These are phyloP conservation scores for Chloropsis cyanopogon DNA, from an alignment of 2,113 vertebrate genomes.

Conservation along the genomic window DNA sequence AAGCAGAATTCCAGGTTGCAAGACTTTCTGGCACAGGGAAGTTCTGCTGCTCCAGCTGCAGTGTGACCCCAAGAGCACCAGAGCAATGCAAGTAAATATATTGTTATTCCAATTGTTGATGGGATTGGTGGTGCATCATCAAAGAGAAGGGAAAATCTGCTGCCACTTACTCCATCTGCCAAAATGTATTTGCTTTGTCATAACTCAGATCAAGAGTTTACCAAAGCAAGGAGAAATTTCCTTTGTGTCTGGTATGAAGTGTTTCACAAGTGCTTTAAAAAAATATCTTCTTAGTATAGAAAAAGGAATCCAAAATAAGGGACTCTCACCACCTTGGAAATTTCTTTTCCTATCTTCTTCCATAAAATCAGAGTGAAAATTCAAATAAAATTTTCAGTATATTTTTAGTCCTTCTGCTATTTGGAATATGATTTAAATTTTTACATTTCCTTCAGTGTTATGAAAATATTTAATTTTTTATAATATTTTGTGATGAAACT, in stretches of 20 bases:
- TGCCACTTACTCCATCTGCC: background rate
- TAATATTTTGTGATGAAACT: background rate
- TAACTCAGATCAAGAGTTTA: background rate
- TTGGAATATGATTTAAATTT: background rate
- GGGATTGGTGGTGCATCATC: background rate
- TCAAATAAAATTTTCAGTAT: background rate
- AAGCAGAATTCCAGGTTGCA: background rate
- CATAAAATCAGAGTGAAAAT: background rate
- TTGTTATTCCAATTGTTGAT: background rate
- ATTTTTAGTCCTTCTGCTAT: background rate
- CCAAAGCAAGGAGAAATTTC: background rate
- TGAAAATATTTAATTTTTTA: background rate
- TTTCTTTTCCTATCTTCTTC: background rate
- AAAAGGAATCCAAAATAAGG: background rate
- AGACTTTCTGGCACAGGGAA: background rate
- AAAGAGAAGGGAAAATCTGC: background rate
- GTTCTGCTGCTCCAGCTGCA: background rate
- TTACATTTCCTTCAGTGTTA: background rate
- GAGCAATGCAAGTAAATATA: background rate
- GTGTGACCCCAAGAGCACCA: background rate
- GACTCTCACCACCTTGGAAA: background rate
- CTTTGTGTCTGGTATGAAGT: background rate
- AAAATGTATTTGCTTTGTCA: background rate
- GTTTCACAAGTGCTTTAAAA: background rate
- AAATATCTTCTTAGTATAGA: background rate